A percentile compares a stretch with the other conserved stretches of the same genome.
phyloP scores from a whole-genome alignment of 2,797 vertebrate genomes.

The Sebastolobus altivelis region DNA sequence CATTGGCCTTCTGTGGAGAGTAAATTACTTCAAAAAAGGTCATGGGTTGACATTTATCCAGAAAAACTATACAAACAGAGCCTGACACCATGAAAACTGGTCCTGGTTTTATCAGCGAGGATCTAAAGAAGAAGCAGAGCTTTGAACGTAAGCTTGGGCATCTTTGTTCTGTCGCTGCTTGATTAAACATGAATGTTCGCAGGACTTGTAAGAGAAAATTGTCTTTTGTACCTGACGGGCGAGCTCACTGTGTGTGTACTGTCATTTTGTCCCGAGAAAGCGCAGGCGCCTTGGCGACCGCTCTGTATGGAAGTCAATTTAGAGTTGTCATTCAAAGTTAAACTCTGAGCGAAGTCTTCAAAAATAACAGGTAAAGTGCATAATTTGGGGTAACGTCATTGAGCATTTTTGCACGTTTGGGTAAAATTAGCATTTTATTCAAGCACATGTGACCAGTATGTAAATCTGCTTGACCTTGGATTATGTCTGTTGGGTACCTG shows the following conservation, averaged over 20 bases:
- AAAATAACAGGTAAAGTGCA: constrained; percentile 28
- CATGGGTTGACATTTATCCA: constrained; percentile 86
- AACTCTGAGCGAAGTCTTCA: constrained; percentile 15
- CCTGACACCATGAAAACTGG: constrained; percentile 64
- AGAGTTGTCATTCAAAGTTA: constrained; percentile 44
- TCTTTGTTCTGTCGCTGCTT: constrained; percentile 62
- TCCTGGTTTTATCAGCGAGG: constrained; percentile 57
- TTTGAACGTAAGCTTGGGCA: constrained; percentile 54
- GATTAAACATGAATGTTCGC: constrained; percentile 62
- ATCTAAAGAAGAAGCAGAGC: constrained; percentile 59
- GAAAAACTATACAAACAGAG: constrained; percentile 75
- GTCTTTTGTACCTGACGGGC: constrained; percentile 5
- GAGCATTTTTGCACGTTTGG: constrained; percentile 35
- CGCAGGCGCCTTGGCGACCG: not conserved
- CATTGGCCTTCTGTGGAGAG: constrained; percentile 64
- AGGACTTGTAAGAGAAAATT: constrained; percentile 31
- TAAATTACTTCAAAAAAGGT: constrained; percentile 86
- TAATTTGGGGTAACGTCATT: constrained; percentile 36
- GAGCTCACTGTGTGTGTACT: not conserved
- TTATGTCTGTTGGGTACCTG: constrained; percentile 6
- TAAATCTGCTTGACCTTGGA: constrained; percentile 37
- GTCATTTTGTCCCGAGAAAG: constrained; percentile 35
- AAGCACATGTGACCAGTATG: constrained; percentile 33
- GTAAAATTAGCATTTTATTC: constrained; percentile 39
- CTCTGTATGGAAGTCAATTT: constrained; percentile 34